Conservation (phyloP, 2,113 vertebrate genomes). For the Aspiorhynchus laticeps region DNA sequence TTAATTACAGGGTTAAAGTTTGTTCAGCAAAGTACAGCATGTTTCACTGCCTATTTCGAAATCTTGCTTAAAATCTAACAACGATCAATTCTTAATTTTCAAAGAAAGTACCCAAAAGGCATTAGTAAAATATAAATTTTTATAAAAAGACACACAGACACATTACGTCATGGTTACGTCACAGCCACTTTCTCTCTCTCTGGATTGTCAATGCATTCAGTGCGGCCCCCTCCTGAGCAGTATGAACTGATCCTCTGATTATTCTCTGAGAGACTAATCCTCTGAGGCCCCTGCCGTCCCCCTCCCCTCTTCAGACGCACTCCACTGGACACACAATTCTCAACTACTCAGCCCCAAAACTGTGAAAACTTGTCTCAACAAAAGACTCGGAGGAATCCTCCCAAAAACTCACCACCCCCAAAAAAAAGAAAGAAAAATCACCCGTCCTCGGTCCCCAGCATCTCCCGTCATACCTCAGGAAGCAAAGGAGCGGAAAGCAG, state of each 20-base stretch:
- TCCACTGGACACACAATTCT: constrained; percentile 76
- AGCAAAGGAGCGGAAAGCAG: constrained; percentile 76
- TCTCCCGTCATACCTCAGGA: constrained; percentile 76
- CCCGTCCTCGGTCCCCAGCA: constrained; percentile 33
- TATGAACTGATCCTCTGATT: constrained; percentile 79
- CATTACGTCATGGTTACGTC: constrained; percentile 66
- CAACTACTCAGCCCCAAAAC: constrained; percentile 77
- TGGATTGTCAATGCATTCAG: constrained; percentile 66
- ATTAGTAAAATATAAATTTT: not conserved
- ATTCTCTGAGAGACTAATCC: constrained; percentile 78
- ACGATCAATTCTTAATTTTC: not conserved
- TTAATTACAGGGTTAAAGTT: not conserved
- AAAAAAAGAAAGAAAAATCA: constrained; percentile 12
- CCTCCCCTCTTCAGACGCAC: constrained; percentile 70
- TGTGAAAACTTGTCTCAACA: constrained; percentile 78
- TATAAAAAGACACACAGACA: constrained; percentile 24
- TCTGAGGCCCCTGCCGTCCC: constrained; percentile 61
- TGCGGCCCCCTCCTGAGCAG: constrained; percentile 73
- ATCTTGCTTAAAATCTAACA: not conserved
- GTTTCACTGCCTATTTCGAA: not conserved
- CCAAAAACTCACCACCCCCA: constrained; percentile 43
- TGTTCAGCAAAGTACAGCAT: not conserved
- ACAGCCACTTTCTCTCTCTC: constrained; percentile 52
- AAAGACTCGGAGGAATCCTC: constrained; percentile 64
- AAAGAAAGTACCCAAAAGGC: not conserved